phyloP scores from a whole-genome alignment of 2,888 invertebrate species.

The Quadroppia sp. region DNA sequence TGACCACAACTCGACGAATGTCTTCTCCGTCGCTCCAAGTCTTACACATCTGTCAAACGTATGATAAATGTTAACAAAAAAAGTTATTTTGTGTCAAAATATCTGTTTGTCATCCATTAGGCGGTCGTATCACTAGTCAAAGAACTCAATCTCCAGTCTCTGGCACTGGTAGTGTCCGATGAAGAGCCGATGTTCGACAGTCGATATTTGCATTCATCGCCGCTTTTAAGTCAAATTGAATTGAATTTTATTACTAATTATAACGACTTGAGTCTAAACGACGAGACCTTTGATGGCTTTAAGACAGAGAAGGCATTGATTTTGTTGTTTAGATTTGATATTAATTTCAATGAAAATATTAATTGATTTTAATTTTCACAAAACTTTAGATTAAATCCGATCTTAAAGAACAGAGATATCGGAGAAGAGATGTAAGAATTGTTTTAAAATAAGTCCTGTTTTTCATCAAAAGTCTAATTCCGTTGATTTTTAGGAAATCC shows the following conservation, averaged over 20 bases:
- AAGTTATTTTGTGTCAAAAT: neutral
- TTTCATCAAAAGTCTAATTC: slow-evolving; percentile 4
- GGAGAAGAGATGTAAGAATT: slow-evolving; percentile 22
- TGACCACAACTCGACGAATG: slow-evolving; percentile 1
- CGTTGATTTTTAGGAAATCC: slow-evolving; percentile 4
- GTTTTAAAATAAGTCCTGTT: neutral
- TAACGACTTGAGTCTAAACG: neutral
- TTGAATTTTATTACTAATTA: neutral
- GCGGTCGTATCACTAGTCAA: slow-evolving; percentile 36
- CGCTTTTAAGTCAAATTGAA: neutral
- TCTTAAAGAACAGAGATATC: neutral
- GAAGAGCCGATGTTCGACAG: slow-evolving; percentile 26
- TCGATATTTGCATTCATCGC: neutral
- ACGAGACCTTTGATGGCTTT: neutral
- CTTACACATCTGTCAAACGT: slow-evolving; percentile 39
- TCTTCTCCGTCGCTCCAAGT: slow-evolving; percentile 37
- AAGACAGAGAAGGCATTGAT: neutral
- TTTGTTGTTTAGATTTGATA: neutral
- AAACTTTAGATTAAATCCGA: neutral
- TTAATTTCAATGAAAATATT: neutral
- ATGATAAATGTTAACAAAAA: neutral
- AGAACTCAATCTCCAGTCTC: slow-evolving; percentile 14
- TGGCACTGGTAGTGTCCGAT: slow-evolving; percentile 38
- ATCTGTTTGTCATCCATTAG: neutral
- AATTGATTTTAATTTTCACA: neutral